Base-by-base conservation (phyloP, 1,140 invertebrate genomes). In the Drosophila sp. region DNA sequence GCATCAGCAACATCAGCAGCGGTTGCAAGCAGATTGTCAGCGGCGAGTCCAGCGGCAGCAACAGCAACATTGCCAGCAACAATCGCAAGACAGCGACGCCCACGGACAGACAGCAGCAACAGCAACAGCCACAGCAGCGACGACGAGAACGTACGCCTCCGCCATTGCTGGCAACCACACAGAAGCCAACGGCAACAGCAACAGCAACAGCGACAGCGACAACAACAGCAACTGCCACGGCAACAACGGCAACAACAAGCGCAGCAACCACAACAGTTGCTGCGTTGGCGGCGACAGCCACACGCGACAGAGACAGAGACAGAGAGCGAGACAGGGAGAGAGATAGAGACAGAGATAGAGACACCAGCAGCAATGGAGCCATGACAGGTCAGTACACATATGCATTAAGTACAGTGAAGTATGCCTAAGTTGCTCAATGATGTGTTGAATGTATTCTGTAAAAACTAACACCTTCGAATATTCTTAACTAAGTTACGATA, bases 381-480 rank as follows among this genome's bases (percentile, higher is more conserved):
- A 90, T 91, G 89, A 91, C 89, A 86, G 89, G 89, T 90, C 36
- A 72, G 79, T 78, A 45, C n/a, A 14, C 29, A 29, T 25, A 40
- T 32, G 29, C 8, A 45, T 51, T 5, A 56, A 48, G 53, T 63
- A 76, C 78, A 78, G 78, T 74, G 36, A 48, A 61, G 0, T 14
- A 4, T 21, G n/a, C 18, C 2, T 43, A 32, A n/a, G 32, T 29
- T 29, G 25, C 7, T 2, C 21, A 21, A 21, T 21, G 21, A 21
- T 2, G 21, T 21, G 21, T 4, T 21, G 21, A 1, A 21, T 21
- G 4, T 4, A 21, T 21, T 21, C 21, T 21, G 21, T 21, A 21
- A 4, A 21, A 4, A 21, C 1, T 21, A 21, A 21, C 1, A 21
- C 4, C 1, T 21, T 21, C 1, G 21, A 21, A 21, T 21, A 21